Base-by-base conservation (phyloP, 2,888 invertebrate genomes). In the Aspidiotus rigidus region DNA sequence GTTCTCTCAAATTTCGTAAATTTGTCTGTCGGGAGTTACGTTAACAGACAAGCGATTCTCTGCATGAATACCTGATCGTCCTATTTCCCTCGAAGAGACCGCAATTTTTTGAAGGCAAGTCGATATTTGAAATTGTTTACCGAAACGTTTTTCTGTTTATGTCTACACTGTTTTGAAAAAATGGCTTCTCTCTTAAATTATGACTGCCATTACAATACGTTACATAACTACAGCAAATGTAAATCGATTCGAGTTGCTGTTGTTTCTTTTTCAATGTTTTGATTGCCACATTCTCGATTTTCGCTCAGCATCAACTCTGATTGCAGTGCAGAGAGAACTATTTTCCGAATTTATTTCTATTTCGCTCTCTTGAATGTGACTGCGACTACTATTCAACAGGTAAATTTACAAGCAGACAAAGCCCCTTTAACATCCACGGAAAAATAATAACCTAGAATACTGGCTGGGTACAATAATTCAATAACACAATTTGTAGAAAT, bases 191-290 rank as follows among this genome's bases (percentile, higher is more conserved):
- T 28, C 28, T 3, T 28, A 28, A 28, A 28, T 28, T 28, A 28
- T 5, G 28, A 5, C 28, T 28, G 28, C 28, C 2, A 28, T 28
- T 28, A 28, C 28, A 28, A 16, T 53, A 53, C 54, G 11, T 53
- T 16, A n/a, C 15, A n/a, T 3, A 16, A 72, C 57, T 44, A 72
- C 72, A 69, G 71, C 72, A 41, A 57, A 69, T 57, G 64, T 64
- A 3, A 62, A 16, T 28, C 28, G 28, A 28, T 28, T 28, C 28
- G 28, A 28, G 28, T 28, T 28, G 5, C 28, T 28, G 28, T 28
- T 28, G 28, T 28, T 28, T 28, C 3, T 57, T 57, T 57, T 53
- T n/a, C 53, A 53, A 53, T 53, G n/a, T 53, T 53, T 53, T 53
- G n/a, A n/a, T 53, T 53, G 11, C 13, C n/a, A 53, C 53, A 53